Evolutionary conservation across 35 echinoderm and acorn worm species (phyloP).

Genomic region (Nesometra sesokonis): DNA sequence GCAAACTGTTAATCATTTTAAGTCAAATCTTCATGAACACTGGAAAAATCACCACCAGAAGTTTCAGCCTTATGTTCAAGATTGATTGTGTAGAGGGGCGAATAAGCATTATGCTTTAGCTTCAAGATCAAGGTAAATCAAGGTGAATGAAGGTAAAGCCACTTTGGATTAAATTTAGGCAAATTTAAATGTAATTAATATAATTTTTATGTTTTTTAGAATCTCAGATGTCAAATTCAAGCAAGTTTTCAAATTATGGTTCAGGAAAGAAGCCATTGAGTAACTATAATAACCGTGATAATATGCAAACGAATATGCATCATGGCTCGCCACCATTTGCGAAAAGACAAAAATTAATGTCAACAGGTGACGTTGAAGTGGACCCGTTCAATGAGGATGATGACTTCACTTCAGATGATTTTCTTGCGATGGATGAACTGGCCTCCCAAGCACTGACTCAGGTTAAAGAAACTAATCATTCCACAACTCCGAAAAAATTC

Average conservation of each 20-base stretch:
- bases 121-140: too few species aligned
- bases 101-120: too few species aligned
- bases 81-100: too few species aligned
- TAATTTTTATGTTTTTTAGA: too few species aligned
- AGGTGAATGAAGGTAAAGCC: too few species aligned
- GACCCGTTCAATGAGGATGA: conserved; percentile 84
- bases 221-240: background rate
- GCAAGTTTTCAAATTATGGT: background rate
- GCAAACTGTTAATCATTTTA: too few species aligned
- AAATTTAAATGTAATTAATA: too few species aligned
- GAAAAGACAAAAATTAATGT: conserved; percentile 55
- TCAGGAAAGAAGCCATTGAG: background rate
- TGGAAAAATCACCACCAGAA: too few species aligned
- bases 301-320: conserved; percentile 13
- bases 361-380: background rate
- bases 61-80: too few species aligned
- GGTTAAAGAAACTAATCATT: too few species aligned
- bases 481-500: background rate
- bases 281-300: background rate
- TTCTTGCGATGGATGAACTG: conserved; percentile 52
- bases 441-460: conserved; percentile 69
- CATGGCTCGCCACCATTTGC: conserved; percentile 13
- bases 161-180: too few species aligned
- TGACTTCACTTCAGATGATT: conserved; percentile 73
- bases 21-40: too few species aligned